Conservation (phyloP, 2,113 vertebrate genomes). For the Eptesicus fuscus region DNA sequence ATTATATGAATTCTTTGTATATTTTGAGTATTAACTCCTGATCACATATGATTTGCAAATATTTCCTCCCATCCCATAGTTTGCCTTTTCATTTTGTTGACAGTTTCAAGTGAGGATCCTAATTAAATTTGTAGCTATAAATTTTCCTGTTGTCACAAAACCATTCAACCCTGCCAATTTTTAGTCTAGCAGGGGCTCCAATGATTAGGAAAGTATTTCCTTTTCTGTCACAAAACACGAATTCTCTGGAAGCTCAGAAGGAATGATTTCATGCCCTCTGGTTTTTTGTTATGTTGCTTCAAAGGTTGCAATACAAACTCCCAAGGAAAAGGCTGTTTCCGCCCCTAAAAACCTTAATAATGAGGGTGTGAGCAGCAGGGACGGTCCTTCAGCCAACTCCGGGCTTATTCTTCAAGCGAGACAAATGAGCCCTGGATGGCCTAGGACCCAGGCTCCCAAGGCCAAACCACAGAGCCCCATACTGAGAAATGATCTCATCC, state of each 20-base stretch:
- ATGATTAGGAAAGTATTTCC: background rate
- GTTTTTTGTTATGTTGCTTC: background rate
- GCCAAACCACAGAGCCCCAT: background rate
- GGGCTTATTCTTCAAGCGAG: background rate
- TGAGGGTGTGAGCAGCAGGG: background rate
- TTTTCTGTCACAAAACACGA: background rate
- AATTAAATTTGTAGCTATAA: background rate
- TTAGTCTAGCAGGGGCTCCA: background rate
- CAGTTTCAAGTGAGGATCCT: background rate
- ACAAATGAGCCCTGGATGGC: background rate
- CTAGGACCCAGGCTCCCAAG: background rate
- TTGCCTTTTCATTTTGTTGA: background rate
- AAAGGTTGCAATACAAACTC: background rate
- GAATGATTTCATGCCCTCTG: background rate
- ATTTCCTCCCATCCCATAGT: background rate
- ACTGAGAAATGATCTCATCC: background rate
- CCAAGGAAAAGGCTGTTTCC: background rate
- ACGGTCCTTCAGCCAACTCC: rapidly evolving
- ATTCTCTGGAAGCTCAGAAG: background rate
- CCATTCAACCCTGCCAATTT: background rate
- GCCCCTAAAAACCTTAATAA: background rate
- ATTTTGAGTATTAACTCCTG: background rate
- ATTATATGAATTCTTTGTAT: background rate
- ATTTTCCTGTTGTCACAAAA: background rate
- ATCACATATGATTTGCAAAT: background rate